Evolutionary conservation across 2,797 vertebrate species (phyloP), one percentile per base, ranked within the genome.

Genomic region (Pseudochirops cupreus): DNA sequence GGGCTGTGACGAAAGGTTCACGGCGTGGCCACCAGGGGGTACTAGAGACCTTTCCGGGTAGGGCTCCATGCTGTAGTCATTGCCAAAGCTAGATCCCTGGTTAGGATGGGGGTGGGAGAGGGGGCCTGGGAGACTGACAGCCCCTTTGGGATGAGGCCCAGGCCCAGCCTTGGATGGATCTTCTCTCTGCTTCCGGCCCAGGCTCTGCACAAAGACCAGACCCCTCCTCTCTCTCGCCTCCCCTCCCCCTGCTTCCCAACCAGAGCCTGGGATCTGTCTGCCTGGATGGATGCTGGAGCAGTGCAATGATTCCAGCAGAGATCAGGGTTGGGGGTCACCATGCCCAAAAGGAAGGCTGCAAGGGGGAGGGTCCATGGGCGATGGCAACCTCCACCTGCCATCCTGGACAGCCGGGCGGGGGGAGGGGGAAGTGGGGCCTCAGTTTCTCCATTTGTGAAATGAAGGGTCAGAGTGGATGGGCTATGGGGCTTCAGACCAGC

Each of bases 21-120:
- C 93, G 28, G 24, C 0, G 50, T 3, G 39, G 52, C 95, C 97
- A 97, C 97, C 94, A 98, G 97, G 91, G 97, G 97, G 96, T 95
- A 96, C 92, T 95, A 91, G 52, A 92, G 93, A 56, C 92, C 93
- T 98, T 96, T 62, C 62, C 50, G 92, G 97, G 58, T 28, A 53
- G 29, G 46, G 91, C 1, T 55, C 52, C 4, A 4, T 0, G 28
- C 56, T 29, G 14, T 56, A 39, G 92, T 46, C 91, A 28, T 13
- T n/a, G 94, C 57, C 90, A 6, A 93, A 92, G 94, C 54, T n/a
- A 50, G 21, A 29, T 91, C 93, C 92, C 82, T 3, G 46, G 58
- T 62, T 58, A n/a, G 90, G 90, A 54, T 91, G 90, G 90, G 90
- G 90, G 90, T 55, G 50, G 90, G 18, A 94, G 90, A 67, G 58